Evolutionary conservation across 2,797 vertebrate species (phyloP), one percentile per base, ranked within the genome.

Genomic region (Onychomys arenicola): DNA sequence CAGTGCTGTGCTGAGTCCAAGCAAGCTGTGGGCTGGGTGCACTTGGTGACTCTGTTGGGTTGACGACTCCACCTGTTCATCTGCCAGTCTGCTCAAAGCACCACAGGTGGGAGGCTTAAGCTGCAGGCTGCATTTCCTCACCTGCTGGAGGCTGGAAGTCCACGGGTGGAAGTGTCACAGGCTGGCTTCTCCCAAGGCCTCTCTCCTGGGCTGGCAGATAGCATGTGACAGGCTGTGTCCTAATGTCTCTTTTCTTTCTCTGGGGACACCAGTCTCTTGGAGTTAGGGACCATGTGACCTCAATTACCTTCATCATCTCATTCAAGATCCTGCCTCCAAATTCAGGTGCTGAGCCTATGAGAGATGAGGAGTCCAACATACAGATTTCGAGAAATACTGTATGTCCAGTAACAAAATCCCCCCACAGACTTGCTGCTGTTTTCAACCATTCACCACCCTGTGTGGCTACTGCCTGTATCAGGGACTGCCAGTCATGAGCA

Each of bases 11-110:
- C 16, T 2, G 5, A 40, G 34, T 16, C 2, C 52, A 89, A 32
- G 82, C 34, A 34, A 63, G 21, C 80, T 46, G 13, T 34, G 63
- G 52, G 25, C 52, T 43, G 71, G 16, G 43, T 46, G 49, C 5
- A 5, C 59, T 21, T 10, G 0, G 13, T 4, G 23, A 12, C 2
- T 8, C 13, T 17, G 2, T 40, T 0, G 5, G 29, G 32, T 17
- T 25, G 6, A 10, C 17, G 43, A 5, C 71, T 1, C 2, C 11
- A 27, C 29, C 0, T 0, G 29, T 10, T 16, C 32, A 9, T 57
- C 34, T 93, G 29, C n/a, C 29, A 13, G 37, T 52, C 75, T 43
- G 40, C 25, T 84, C 88, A 21, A 16, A 27, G 16, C 29, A n/a
- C 69, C 16, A 7, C 85, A 55, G 25, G 73, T 4, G 5, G 25